phyloP scores from a whole-genome alignment of 2,113 vertebrate species.

The Deroptyus accipitrinus region DNA sequence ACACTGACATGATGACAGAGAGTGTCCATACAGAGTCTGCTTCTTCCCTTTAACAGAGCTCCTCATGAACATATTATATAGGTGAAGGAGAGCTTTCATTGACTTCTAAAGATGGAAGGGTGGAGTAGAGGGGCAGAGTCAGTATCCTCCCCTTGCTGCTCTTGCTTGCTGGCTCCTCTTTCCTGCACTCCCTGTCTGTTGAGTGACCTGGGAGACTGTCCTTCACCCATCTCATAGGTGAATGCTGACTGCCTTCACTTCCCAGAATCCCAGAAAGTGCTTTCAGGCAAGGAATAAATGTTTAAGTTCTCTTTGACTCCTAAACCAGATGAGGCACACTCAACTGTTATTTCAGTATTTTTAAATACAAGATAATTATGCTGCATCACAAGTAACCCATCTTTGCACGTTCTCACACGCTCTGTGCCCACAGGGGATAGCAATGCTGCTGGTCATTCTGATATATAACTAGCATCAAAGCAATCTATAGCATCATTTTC shows the following conservation, averaged over 20 bases:
- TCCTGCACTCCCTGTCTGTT: not conserved
- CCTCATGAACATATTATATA: accelerated
- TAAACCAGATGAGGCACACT: not conserved
- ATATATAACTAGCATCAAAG: constrained; percentile 27
- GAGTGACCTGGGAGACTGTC: not conserved
- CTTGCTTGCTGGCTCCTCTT: not conserved
- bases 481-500: constrained; percentile 54
- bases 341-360: not conserved
- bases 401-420: not conserved
- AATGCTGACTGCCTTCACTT: not conserved
- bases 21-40: not conserved
- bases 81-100: not conserved
- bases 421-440: not conserved
- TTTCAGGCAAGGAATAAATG: not conserved
- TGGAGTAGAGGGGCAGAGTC: not conserved
- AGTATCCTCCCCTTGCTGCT: not conserved
- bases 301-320: not conserved
- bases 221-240: not conserved
- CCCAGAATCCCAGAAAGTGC: not conserved
- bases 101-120: not conserved
- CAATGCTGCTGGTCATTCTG: constrained; percentile 41
- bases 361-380: not conserved
- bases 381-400: not conserved
- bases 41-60: not conserved
- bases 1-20: no score